Evolutionary conservation across 1,140 invertebrate species (phyloP).

Genomic region (Phymastichus coffea): DNA sequence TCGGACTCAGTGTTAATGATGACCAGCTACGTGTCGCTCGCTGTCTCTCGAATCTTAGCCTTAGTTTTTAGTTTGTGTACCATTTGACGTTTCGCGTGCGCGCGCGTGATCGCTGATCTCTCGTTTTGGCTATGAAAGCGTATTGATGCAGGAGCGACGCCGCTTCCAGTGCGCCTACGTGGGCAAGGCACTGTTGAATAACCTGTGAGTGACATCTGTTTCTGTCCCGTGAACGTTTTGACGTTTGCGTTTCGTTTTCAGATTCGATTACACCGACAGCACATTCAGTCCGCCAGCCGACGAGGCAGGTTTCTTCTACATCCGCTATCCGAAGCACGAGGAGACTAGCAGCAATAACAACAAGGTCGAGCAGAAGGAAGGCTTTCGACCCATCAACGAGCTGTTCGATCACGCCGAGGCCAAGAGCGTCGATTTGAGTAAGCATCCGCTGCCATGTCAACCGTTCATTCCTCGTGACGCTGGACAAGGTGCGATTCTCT

Average conservation of each 20-base stretch:
- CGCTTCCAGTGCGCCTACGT: too few relatives aligned
- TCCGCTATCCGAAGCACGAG: conserved; percentile 59
- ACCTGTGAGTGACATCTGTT: too few relatives aligned
- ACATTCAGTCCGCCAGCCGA: conserved; percentile 69
- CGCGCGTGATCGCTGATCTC: not conserved
- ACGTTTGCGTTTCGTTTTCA: too few relatives aligned
- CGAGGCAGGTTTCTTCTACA: conserved; percentile 71
- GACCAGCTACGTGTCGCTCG: too few relatives aligned
- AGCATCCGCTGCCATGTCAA: conserved; percentile 67
- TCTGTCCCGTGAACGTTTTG: not conserved
- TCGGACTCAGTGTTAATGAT: too few relatives aligned
- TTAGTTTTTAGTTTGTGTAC: too few relatives aligned
- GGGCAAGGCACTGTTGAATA: too few relatives aligned
- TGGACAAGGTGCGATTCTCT: conserved; percentile 38
- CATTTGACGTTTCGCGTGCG: too few relatives aligned
- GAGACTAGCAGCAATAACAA: conserved; percentile 6
- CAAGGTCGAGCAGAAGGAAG: conserved; percentile 32
- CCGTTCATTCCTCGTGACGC: conserved; percentile 56
- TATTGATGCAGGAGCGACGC: too few relatives aligned
- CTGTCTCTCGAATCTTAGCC: too few relatives aligned
- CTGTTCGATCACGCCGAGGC: conserved; percentile 26
- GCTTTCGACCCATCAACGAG: conserved; percentile 43
- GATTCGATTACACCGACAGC: conserved; percentile 67
- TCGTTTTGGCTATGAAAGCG: not conserved
- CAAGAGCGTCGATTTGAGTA: too few relatives aligned